phyloP scores from a whole-genome alignment of 2,888 invertebrate species.

The Caenorhabditis imperialis region DNA sequence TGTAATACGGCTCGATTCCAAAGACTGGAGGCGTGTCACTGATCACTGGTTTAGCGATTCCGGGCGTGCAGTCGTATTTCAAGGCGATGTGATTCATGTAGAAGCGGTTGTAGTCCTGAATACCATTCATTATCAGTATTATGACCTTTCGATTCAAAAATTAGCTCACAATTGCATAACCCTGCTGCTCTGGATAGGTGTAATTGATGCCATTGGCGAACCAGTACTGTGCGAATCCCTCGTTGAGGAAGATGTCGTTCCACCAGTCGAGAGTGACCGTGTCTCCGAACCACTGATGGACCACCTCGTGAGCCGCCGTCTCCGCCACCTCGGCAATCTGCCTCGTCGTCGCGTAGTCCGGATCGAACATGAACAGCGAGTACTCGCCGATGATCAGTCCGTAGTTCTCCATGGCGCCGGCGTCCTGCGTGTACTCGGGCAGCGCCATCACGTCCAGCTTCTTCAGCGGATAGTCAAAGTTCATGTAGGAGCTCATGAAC shows the following conservation, averaged over 20 bases:
- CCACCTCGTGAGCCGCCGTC: slow-evolving; percentile 61
- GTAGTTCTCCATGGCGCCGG: slow-evolving; percentile 64
- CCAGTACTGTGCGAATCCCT: slow-evolving; percentile 69
- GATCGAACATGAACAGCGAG: slow-evolving; percentile 49
- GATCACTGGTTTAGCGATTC: slow-evolving; percentile 45
- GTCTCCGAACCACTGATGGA: slow-evolving; percentile 72
- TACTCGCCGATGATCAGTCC: slow-evolving; percentile 63
- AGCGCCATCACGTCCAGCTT: slow-evolving; percentile 57
- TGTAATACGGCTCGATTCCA: slow-evolving; percentile 46
- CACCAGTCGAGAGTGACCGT: slow-evolving; percentile 67
- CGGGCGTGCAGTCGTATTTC: slow-evolving; percentile 32
- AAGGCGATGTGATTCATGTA: slow-evolving; percentile 49
- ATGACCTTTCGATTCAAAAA: too few species aligned
- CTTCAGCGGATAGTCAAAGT: slow-evolving; percentile 80
- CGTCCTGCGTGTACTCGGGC: slow-evolving; percentile 51
- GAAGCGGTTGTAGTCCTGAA: slow-evolving; percentile 52
- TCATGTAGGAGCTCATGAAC: slow-evolving; percentile 85
- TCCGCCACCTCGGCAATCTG: slow-evolving; percentile 45
- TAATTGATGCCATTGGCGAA: slow-evolving; percentile 53
- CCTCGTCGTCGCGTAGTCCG: slow-evolving; percentile 49
- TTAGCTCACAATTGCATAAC: slow-evolving; percentile 51
- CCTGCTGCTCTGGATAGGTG: slow-evolving; percentile 54
- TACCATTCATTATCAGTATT: too few species aligned
- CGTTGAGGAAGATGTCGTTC: slow-evolving; percentile 67
- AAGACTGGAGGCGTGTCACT: slow-evolving; percentile 50